Evolutionary conservation across 2,113 vertebrate genomes (phyloP).

Genomic region (Anoplopoma fimbria): DNA sequence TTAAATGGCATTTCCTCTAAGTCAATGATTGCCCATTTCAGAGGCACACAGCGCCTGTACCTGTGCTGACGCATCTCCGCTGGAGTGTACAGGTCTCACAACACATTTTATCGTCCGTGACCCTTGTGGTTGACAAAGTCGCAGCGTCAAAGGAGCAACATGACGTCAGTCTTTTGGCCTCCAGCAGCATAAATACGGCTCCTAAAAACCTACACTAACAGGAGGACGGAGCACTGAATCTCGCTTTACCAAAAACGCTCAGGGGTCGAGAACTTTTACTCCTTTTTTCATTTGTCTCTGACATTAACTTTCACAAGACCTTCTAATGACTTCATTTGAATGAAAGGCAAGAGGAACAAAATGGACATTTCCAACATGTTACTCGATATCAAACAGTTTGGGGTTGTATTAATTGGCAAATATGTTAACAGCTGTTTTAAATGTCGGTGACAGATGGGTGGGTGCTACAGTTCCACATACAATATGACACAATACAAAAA

Average conservation of each 20-base stretch:
- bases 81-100: background rate
- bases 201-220: slow-evolving; percentile 28
- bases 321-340: background rate
- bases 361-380: background rate
- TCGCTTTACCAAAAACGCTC: background rate
- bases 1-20: slow-evolving; percentile 17
- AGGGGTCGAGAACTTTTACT: background rate
- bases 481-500: slow-evolving; percentile 14
- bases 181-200: slow-evolving; percentile 4
- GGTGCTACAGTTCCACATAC: background rate
- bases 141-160: slow-evolving; percentile 6
- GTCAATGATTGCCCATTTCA: slow-evolving; percentile 18
- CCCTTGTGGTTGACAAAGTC: background rate
- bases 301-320: background rate
- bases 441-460: background rate
- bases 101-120: background rate
- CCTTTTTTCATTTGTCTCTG: background rate
- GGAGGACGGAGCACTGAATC: background rate
- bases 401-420: background rate
- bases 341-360: background rate
- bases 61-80: background rate
- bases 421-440: background rate
- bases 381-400: background rate
- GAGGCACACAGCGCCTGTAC: background rate
- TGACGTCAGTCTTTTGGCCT: slow-evolving; percentile 1